Evolutionary conservation across 2,888 invertebrate species (phyloP), one percentile per base, ranked within the genome.

Genomic region (Sarcophaga variegata): DNA sequence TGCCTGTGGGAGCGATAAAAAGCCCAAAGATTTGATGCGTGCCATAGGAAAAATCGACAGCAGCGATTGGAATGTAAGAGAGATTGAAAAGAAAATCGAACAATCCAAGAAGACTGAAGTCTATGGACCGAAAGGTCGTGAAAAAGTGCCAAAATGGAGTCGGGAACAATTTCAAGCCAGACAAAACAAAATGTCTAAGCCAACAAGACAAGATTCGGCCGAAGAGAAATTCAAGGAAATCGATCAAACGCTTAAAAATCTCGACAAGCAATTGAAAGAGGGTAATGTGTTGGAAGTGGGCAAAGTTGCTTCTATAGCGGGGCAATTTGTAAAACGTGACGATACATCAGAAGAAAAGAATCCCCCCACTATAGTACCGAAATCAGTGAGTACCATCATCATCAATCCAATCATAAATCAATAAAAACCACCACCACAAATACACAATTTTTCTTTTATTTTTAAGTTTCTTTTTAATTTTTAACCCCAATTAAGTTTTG

Each of bases 61-160:
- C 85, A 96, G 95, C 83, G 98, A 98, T 93, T 98, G 98, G 98
- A 98, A 98, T 93, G 96, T 98, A 59, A 96, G 97, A 89, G 96
- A 97, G 93, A 97, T 98, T 49, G 98, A 98, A 91, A 96, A 97
- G 92, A 98, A 98, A 93, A 98, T 98, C 54, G 96, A 96, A 81
- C 94, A 95, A 89, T 94, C 93, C 1, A 93, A 93, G 84, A 93
- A 93, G 87, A 93, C 93, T 0, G 94, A 94, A 89, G 91, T 92
- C 78, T 92, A 91, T 12, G 93, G 93, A 22, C 90, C 92, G 4
- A 93, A 94, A 90, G 93, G 94, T 11, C 94, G 95, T 70, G 97
- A 97, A 90, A 96, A 96, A 92, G 98, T 98, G 77, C 98, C 98
- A 12, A 97, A 97, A 93, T 98, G 98, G 98, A 98, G 97, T 92